Evolutionary conservation across 2,888 invertebrate species (phyloP).

Genomic region (Eutolmus rufibarbis): DNA sequence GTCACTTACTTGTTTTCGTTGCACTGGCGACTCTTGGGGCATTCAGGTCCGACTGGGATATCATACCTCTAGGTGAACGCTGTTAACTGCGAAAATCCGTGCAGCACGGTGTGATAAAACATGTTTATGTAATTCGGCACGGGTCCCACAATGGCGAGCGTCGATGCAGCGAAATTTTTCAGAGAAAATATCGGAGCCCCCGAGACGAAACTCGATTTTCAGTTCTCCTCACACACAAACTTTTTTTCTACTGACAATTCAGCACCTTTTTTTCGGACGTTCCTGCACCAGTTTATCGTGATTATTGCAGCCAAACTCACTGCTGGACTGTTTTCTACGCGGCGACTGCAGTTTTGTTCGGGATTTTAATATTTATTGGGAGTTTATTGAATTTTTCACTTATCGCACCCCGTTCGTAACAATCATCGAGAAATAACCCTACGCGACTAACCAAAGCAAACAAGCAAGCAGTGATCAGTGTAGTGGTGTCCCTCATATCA

Average conservation of each 20-base stretch:
- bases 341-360: not conserved
- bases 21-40: conserved; percentile 9
- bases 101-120: not conserved
- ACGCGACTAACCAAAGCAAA: conserved; percentile 19
- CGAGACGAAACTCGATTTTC: not conserved
- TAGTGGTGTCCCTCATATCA: not conserved
- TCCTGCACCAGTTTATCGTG: not conserved
- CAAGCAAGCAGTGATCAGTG: not conserved
- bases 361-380: not conserved
- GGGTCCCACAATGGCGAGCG: conserved; percentile 21
- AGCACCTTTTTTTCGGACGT: not conserved
- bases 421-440: not conserved
- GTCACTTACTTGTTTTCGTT: conserved; percentile 9
- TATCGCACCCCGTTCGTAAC: conserved; percentile 14
- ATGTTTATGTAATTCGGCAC: conserved; percentile 30
- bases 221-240: not conserved
- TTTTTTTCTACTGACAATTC: not conserved
- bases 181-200: not conserved
- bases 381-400: conserved; percentile 2
- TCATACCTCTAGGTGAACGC: not conserved
- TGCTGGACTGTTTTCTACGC: not conserved
- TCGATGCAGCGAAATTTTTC: not conserved
- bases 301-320: not conserved
- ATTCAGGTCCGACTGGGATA: conserved; percentile 11
- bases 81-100: not conserved